Conservation (phyloP, 2,888 invertebrate species). For the Orchesellides sinensis region DNA sequence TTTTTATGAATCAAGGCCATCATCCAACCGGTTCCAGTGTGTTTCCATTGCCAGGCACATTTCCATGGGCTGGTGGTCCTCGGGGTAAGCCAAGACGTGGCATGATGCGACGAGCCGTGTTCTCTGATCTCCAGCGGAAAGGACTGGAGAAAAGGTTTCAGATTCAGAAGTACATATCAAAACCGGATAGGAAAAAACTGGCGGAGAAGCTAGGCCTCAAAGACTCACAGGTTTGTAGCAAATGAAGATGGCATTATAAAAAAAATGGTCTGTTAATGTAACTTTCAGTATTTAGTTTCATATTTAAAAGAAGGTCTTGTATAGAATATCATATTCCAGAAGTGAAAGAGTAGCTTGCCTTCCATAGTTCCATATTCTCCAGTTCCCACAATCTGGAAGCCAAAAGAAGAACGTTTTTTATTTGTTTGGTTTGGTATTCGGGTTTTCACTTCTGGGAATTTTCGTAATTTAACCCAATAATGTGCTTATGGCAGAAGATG, state of each 20-base stretch:
- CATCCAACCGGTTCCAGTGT: slow-evolving; percentile 75
- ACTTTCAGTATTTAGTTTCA: background rate
- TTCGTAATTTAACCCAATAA: no score
- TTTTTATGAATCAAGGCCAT: no score
- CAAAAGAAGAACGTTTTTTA: background rate
- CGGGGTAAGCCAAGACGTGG: slow-evolving; percentile 95
- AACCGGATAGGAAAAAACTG: slow-evolving; percentile 97
- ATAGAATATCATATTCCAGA: no score
- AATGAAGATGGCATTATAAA: background rate
- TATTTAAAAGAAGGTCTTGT: background rate
- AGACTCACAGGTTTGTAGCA: slow-evolving; percentile 90
- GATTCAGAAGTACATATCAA: slow-evolving; percentile 98
- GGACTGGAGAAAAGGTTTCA: slow-evolving; percentile 97
- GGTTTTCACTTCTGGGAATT: no score
- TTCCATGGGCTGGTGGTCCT: slow-evolving; percentile 94
- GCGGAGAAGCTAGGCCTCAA: slow-evolving; percentile 97
- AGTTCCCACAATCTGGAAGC: no score
- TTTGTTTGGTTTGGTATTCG: no score
- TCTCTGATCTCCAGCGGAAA: slow-evolving; percentile 96
- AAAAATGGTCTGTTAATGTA: no score
- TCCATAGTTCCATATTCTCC: no score
- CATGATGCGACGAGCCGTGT: slow-evolving; percentile 98
- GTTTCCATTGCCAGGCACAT: slow-evolving; percentile 79
- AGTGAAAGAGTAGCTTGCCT: no score
- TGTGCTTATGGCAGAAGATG: no score